These are phyloP conservation scores for Salvelinus alpinus DNA, from an alignment of 2,113 vertebrate genomes.

Conservation along the genomic window DNA sequence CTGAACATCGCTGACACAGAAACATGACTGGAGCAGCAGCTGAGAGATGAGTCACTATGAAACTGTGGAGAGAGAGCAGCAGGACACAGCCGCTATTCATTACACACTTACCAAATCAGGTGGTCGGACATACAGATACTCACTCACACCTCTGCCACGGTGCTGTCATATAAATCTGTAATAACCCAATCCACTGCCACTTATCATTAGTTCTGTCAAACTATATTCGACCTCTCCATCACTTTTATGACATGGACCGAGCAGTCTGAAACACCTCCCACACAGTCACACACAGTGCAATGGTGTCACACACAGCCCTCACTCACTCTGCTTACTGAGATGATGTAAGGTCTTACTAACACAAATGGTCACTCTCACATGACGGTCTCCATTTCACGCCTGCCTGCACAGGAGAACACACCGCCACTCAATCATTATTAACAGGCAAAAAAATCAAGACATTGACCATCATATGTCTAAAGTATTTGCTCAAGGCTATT, in stretches of 20 bases:
- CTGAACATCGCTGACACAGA: slow-evolving; percentile 1
- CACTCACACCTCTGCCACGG: background rate
- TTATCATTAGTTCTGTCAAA: background rate
- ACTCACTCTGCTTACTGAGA: background rate
- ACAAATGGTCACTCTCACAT: background rate
- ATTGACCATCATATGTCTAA: too few relatives aligned
- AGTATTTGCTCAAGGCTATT: too few relatives aligned
- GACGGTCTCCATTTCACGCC: background rate
- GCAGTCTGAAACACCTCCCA: background rate
- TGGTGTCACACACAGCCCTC: background rate
- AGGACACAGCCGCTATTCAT: background rate
- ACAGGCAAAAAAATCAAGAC: background rate
- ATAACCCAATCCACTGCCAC: background rate
- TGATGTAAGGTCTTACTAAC: background rate
- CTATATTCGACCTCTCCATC: background rate
- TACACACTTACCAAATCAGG: background rate
- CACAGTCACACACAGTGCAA: background rate
- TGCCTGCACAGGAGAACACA: background rate
- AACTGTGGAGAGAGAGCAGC: background rate
- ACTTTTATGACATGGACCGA: slow-evolving; percentile 13
- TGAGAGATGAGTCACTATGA: slow-evolving; percentile 31
- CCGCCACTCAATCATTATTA: background rate
- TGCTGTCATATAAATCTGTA: slow-evolving; percentile 1
- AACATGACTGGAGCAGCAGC: background rate
- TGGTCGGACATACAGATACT: background rate